Base-by-base conservation (phyloP, 2,797 vertebrate species). In the Anguilla pacifica region DNA sequence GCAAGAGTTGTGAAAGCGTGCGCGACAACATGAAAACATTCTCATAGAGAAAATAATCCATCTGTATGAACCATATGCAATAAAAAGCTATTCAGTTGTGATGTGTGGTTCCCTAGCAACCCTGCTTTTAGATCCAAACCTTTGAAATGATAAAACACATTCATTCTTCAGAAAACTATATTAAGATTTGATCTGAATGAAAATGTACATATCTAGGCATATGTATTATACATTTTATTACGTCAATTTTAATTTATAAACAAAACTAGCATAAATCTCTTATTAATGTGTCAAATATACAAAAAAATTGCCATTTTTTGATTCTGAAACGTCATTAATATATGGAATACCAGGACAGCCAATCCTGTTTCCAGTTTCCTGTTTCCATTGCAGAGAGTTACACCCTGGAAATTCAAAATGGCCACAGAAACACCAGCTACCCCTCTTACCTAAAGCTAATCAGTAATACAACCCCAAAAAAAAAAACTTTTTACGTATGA, bases 81-180 rank as follows among this genome's bases (percentile, higher is more conserved):
- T 61, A 49, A 35, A 35, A 35, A 61, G 15, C 28, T 55, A 77
- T 86, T 57, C 35, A 55, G 77, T 39, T 67, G 43, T 85, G 46
- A 74, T 81, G 15, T 82, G 74, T 86, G 77, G 77, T 81, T 81
- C 77, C 77, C 17, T 81, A 81, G 77, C 43, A 81, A 81, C 77
- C 17, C 77, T 25, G 17, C 39, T 43, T 49, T 81, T 19, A 81
- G 3, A 81, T 25, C 77, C 77, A 49, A 81, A 81, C 77, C 17
- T 25, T 31, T 81, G 6, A 22, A 22, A 46, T n/a, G 43, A n/a
- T 43, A 31, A 81, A 81, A 81, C 43, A 49, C 43, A 77, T 77
- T 43, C 15, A 77, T 6, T 19, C 19, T 49, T 39, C 13, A 25
- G 39, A 81, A 81, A 49, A 49, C 15, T 46, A 17, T 39, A 77